Evolutionary conservation across 2,888 invertebrate species (phyloP), one percentile per base, ranked within the genome.

Genomic region (Phrixothrix hirtus): DNA sequence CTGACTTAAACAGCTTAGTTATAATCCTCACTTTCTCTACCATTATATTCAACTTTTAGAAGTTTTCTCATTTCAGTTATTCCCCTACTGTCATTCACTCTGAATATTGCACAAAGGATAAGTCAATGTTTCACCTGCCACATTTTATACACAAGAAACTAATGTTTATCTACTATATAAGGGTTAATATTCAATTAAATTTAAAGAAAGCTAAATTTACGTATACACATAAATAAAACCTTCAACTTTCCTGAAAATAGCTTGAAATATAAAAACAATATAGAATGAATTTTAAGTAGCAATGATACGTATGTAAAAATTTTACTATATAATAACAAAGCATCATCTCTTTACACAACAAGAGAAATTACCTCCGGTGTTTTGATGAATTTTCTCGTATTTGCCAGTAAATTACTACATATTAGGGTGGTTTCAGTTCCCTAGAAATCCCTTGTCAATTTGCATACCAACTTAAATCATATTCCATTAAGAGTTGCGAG

Each of bases 1-100:
- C 62, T 65, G 60, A 66, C 67, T 64, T 65, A 67, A 65, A 64
- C 62, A 65, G 67, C 65, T 64, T 62, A 65, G 63, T 62, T 65
- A 60, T 66, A 66, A 68, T 66, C 65, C 63, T 49, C 56, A 64
- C 64, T 64, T 66, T 66, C 66, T 61, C 65, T 65, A 59, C 61
- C 63, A 64, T 61, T 62, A 64, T 64, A 63, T 68, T 60, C 64
- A 61, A 66, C 63, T 65, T 64, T 64, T 64, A 59, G 59, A 66
- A 66, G 63, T 67, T 67, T 67, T 67, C 67, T 66, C 66, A 68
- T 67, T 66, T 65, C 58, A 62, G 61, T 61, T 61, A 46, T 52
- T 55, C 57, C 57, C 52, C 49, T 38, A 47, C 49, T 55, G 48
- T 55, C 52, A 52, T 49, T 57, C 55, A 53, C 44, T 26, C 16